A percentile compares a stretch with the other conserved stretches of the same genome.
Conservation (phyloP, 2,113 vertebrate species). For the Bos indicus region DNA sequence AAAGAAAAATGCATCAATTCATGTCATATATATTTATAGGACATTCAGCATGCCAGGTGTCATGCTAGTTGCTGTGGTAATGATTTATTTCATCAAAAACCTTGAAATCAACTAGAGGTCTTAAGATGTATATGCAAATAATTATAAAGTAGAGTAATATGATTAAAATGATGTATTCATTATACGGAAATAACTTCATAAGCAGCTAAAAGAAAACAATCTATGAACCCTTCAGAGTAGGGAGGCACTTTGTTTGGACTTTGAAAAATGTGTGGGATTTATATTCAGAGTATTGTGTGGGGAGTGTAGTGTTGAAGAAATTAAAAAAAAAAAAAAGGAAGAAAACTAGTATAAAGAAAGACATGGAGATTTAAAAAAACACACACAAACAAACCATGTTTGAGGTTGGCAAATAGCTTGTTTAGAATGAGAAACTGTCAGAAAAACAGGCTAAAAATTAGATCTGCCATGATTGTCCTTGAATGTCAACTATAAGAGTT, state of each 20-base stretch:
- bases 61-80: background rate
- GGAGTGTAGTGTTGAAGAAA: background rate
- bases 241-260: background rate
- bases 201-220: background rate
- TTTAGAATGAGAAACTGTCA: background rate
- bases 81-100: slow-evolving; percentile 35
- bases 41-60: background rate
- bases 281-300: background rate
- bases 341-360: background rate
- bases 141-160: background rate
- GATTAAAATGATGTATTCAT: background rate
- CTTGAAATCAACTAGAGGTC: background rate
- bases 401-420: background rate
- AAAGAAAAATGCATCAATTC: background rate
- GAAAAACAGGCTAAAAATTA: background rate
- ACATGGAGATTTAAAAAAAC: background rate
- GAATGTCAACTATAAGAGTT: background rate
- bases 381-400: background rate
- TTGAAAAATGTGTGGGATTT: background rate
- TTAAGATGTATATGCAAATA: background rate
- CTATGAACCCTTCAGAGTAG: background rate
- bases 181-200: background rate
- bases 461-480: background rate
- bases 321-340: background rate
- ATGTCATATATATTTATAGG: slow-evolving; percentile 1